These are phyloP conservation scores for Drosophila mimetica DNA, from an alignment of 2,888 invertebrate genomes.

Conservation along the genomic window DNA sequence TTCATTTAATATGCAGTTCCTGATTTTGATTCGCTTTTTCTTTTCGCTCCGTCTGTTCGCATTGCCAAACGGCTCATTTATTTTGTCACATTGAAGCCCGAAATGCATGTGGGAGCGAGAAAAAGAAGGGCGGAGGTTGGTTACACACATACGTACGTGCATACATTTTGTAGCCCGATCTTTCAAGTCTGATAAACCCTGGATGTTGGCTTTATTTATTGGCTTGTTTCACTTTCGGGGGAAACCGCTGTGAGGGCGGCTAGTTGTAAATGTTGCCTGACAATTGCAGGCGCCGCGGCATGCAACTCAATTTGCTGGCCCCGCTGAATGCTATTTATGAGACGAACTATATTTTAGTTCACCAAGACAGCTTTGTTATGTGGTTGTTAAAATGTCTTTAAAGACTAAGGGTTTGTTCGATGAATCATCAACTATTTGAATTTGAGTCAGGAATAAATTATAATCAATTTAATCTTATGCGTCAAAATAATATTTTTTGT, in stretches of 20 bases:
- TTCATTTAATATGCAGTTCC: slow-evolving; percentile 76
- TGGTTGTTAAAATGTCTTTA: slow-evolving; percentile 1
- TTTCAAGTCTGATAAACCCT: slow-evolving; percentile 57
- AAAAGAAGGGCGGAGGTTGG: slow-evolving; percentile 22
- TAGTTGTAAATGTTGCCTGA: slow-evolving; percentile 45
- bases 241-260: slow-evolving; percentile 56
- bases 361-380: background rate
- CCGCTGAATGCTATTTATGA: slow-evolving; percentile 15
- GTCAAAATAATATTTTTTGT: no score
- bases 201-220: slow-evolving; percentile 69
- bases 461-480: background rate
- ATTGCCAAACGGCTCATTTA: slow-evolving; percentile 64
- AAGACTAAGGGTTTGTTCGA: background rate
- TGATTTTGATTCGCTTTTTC: slow-evolving; percentile 39
- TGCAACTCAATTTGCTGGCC: slow-evolving; percentile 47
- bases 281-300: slow-evolving; percentile 43
- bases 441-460: background rate
- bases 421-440: slow-evolving; percentile 19
- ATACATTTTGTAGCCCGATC: slow-evolving; percentile 55
- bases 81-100: slow-evolving; percentile 63
- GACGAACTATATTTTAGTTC: slow-evolving; percentile 9
- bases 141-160: no score
- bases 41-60: slow-evolving; percentile 26
- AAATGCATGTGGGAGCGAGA: slow-evolving; percentile 54
- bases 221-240: slow-evolving; percentile 59